These are phyloP conservation scores for Camponotus floridanus DNA, from an alignment of 1,140 invertebrate genomes.

Conservation along the genomic window DNA sequence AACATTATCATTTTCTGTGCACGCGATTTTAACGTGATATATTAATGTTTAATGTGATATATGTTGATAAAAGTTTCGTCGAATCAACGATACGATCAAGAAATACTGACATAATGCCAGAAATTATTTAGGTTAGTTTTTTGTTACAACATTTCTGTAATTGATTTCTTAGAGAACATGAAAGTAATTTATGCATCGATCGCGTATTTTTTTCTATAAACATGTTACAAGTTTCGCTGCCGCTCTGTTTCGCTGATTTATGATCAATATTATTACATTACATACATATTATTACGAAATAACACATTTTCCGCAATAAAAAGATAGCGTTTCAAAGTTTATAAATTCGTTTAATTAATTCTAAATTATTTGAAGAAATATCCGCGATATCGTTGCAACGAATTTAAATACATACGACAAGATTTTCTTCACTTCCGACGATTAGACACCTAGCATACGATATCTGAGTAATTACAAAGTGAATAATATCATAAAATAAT, in stretches of 20 bases:
- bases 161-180: neutral
- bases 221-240: neutral
- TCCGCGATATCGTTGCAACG: neutral
- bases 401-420: slow-evolving; percentile 14
- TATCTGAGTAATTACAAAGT: slow-evolving; percentile 15
- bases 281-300: no score
- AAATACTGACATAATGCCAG: neutral
- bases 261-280: slow-evolving; percentile 16
- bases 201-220: neutral
- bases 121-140: neutral
- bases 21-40: neutral
- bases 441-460: neutral
- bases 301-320: neutral
- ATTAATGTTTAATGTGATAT: neutral
- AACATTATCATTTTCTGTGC: neutral
- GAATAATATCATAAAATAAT: neutral
- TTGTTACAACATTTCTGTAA: neutral
- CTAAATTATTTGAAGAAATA: slow-evolving; percentile 7
- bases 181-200: neutral
- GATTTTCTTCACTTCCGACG: slow-evolving; percentile 29
- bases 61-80: neutral
- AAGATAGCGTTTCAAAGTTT: neutral
- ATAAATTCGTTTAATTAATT: slow-evolving; percentile 11
- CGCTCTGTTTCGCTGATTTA: neutral
- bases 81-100: neutral